phyloP scores from a whole-genome alignment of 2,113 vertebrate species.

The Herpailurus yagouaroundi region DNA sequence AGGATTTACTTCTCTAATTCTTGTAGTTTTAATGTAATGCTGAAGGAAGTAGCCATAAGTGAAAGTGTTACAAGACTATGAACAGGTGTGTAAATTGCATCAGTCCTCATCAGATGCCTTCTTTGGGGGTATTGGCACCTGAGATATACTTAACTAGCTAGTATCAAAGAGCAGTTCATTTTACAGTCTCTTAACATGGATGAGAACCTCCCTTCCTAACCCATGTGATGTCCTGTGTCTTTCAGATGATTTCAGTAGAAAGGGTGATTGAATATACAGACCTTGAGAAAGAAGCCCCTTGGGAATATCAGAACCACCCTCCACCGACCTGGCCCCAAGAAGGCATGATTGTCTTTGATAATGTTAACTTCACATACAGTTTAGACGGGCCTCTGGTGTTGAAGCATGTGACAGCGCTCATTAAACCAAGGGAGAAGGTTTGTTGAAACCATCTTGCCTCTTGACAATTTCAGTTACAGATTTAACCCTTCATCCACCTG shows the following conservation, averaged over 20 bases:
- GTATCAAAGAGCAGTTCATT: neutral
- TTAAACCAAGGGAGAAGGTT: constrained; percentile 95
- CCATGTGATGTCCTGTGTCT: neutral
- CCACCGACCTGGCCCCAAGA: constrained; percentile 91
- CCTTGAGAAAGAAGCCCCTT: constrained; percentile 95
- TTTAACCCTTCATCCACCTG: rapidly evolving
- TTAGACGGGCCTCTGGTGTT: constrained; percentile 91
- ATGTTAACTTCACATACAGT: constrained; percentile 94
- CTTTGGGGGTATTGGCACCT: neutral
- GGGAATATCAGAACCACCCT: constrained; percentile 91
- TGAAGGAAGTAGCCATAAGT: neutral
- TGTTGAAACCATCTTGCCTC: neutral
- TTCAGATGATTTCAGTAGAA: constrained; percentile 97
- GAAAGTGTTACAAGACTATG: rapidly evolving
- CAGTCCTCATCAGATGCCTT: neutral
- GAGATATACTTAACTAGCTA: neutral
- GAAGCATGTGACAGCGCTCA: constrained; percentile 91
- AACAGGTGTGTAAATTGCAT: neutral
- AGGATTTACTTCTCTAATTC: neutral
- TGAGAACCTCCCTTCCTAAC: neutral
- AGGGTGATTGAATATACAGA: constrained; percentile 95
- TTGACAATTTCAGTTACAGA: neutral
- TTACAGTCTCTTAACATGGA: rapidly evolving
- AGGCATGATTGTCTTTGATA: constrained; percentile 93
- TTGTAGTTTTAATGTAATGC: neutral